Conservation (phyloP, 2,113 vertebrate genomes). For the Vulpes ferrilata region DNA sequence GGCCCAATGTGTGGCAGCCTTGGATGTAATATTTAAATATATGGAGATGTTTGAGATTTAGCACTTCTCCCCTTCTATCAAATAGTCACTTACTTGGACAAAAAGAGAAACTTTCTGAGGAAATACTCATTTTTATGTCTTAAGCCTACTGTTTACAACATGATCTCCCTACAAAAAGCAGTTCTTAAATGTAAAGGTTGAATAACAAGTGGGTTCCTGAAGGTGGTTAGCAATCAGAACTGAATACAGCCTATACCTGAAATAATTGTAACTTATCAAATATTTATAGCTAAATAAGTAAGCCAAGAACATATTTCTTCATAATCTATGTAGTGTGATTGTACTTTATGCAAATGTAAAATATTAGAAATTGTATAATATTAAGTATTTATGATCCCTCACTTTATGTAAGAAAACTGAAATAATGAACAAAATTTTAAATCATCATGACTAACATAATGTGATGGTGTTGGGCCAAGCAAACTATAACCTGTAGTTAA, state of each 20-base stretch:
- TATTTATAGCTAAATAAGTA: background rate
- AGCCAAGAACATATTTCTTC: background rate
- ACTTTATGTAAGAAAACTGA: background rate
- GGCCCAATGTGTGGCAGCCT: too few relatives aligned
- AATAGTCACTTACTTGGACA: background rate
- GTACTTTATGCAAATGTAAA: slow-evolving; percentile 2
- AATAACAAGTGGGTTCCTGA: background rate
- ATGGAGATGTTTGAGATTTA: background rate
- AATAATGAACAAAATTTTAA: background rate
- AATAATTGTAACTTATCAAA: background rate
- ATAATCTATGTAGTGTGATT: background rate
- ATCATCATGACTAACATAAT: background rate
- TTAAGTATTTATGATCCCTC: background rate
- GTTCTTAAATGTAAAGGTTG: background rate
- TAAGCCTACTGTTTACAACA: background rate
- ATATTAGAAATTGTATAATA: background rate
- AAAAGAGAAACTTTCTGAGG: background rate
- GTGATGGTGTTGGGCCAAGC: background rate
- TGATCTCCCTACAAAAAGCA: background rate
- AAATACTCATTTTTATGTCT: background rate
- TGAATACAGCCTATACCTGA: background rate
- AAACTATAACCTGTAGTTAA: background rate
- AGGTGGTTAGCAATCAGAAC: background rate
- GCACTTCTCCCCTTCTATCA: background rate
- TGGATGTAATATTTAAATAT: background rate